Evolutionary conservation across 2,888 invertebrate genomes (phyloP).

Genomic region (Molanna angustata): DNA sequence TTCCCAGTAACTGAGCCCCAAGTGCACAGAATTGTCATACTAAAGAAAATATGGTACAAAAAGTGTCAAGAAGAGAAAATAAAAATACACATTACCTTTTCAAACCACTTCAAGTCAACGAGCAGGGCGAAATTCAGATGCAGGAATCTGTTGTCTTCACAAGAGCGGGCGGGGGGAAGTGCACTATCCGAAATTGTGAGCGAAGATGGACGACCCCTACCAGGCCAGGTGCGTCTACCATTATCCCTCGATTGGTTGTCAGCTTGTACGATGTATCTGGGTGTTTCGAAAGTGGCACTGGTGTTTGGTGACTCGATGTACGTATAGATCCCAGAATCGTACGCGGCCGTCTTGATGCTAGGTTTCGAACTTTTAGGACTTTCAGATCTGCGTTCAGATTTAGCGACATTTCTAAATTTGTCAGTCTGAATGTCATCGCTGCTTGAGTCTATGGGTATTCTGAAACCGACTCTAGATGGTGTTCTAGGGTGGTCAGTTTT

Average conservation of each 20-base stretch:
- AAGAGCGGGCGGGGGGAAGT: constrained; percentile 39
- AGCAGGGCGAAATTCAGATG: constrained; percentile 62
- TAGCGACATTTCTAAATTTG: not conserved
- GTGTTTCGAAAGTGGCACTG: not conserved
- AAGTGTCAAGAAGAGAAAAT: not conserved
- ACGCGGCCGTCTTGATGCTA: not conserved
- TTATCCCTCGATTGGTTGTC: not conserved
- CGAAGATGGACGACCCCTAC: constrained; percentile 35
- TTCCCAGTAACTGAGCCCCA: too few relatives aligned
- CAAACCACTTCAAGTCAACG: constrained; percentile 61
- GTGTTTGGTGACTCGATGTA: not conserved
- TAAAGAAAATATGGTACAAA: too few relatives aligned
- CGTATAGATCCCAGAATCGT: not conserved
- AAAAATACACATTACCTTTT: constrained; percentile 55
- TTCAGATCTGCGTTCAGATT: not conserved
- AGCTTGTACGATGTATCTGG: not conserved
- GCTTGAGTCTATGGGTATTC: not conserved
- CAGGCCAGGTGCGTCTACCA: constrained; percentile 43
- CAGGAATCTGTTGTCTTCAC: constrained; percentile 63
- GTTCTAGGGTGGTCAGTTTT: constrained; percentile 6
- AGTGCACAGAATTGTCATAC: too few relatives aligned
- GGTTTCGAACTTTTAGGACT: not conserved
- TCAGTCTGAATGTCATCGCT: not conserved
- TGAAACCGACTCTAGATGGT: constrained; percentile 7
- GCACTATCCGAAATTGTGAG: constrained; percentile 26